Evolutionary conservation across 1,140 invertebrate genomes (phyloP), one percentile per base, ranked within the genome.

Genomic region (Cheumatopsyche charites): DNA sequence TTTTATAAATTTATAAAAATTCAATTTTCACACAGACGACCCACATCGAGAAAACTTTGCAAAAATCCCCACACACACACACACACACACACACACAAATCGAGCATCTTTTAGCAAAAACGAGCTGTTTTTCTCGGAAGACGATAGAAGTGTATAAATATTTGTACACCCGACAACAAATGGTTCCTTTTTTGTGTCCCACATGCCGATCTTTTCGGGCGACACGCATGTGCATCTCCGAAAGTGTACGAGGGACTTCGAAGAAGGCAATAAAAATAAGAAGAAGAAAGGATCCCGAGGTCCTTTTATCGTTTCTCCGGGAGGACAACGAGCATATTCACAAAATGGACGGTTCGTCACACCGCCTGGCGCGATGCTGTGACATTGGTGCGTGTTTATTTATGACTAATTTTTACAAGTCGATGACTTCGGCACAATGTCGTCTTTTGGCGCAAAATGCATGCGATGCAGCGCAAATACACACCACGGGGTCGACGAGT

Each of bases 361-460:
- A 9, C 63, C 63, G 63, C 63, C 63, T 19, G 63, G 45, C 36
- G 63, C 43, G 63, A 67, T 67, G 63, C 63, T 67, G 63, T 67
- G 63, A 67, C 63, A 67, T 29, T 41, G 36, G 23, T 36, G 6
- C 36, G 41, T 42, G n/a, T n/a, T n/a, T n/a, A 63, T 63, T 63
- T 63, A 63, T 63, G 62, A 63, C 62, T 42, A 58, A 58, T 58
- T 58, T 58, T 15, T n/a, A n/a, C 7, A 52, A 52, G 47, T 52
- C 47, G 19, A 36, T 36, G 29, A 36, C 29, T 36, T 36, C 9
- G 29, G 29, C 29, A 36, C 29, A 36, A 36, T 36, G 29, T 36
- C 29, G 29, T 36, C 29, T 36, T 36, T 36, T 36, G 29, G 29
- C 9, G 29, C 29, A 36, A 36, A 36, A 36, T 36, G 29, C 29